Evolutionary conservation across 2,888 invertebrate genomes (phyloP), one percentile per base, ranked within the genome.

Genomic region (Lathronympha strigana): DNA sequence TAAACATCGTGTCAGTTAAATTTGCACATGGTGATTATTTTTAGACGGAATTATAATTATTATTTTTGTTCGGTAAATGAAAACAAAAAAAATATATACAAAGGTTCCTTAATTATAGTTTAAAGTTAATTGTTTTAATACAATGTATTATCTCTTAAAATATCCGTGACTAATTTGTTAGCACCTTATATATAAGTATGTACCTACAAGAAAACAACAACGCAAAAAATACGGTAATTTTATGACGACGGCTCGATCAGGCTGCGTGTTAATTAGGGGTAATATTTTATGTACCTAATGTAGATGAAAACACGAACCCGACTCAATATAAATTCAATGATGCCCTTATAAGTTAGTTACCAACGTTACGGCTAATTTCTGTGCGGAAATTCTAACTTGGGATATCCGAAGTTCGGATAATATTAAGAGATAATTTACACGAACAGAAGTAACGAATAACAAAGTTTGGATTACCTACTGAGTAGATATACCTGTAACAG

Each of bases 401-500:
- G 17, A 28, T 47, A 47, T 23, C 23, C 23, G 47, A 47, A 47
- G n/a, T n/a, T 47, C 23, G 47, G 47, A 47, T 25, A n/a, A 53
- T 54, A 38, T 54, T n/a, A 33, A 11, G 21, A 23, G 33, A 47
- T 33, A 31, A 57, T 8, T 33, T 36, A 60, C 36, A 60, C 23
- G 21, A 15, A 15, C 17, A 49, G 47, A 25, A 17, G 54, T 38
- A 38, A 25, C 15, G 9, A 28, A 17, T 28, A 50, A 28, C 17
- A 38, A 23, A 54, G 21, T 36, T 21, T 36, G 33, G 13, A 15
- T n/a, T 5, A n/a, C n/a, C n/a, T n/a, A n/a, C n/a, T n/a, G n/a
- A n/a, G n/a, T n/a, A n/a, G n/a, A n/a, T n/a, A n/a, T n/a, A 25
- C 4, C 28, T 28, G 50, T 17, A 17, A 2, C 5, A 47, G 11